Conservation (phyloP, 2,797 vertebrate genomes). For the Lerista edwardsae region DNA sequence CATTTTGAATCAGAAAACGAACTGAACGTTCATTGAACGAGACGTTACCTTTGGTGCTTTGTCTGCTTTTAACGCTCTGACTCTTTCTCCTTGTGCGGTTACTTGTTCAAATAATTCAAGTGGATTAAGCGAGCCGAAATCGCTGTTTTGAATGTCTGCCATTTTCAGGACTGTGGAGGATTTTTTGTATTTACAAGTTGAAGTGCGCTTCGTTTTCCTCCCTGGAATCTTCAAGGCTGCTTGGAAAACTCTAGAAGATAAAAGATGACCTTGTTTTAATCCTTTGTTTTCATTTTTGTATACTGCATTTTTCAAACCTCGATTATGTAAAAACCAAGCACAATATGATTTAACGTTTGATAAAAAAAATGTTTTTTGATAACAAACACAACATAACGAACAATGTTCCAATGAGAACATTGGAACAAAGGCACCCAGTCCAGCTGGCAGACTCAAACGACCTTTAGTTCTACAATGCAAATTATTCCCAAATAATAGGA, state of each 20-base stretch:
- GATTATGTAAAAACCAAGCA: background rate
- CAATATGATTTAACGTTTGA: background rate
- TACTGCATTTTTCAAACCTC: background rate
- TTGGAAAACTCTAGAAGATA: conserved; percentile 41
- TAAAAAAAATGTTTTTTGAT: background rate
- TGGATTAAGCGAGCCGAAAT: conserved; percentile 67
- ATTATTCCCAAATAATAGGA: conserved; percentile 5
- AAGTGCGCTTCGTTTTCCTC: conserved; percentile 22
- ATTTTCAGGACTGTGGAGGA: conserved; percentile 68
- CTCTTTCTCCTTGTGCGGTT: conserved; percentile 83
- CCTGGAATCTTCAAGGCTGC: conserved; percentile 30
- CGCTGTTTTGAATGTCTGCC: conserved; percentile 76
- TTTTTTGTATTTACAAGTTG: conserved; percentile 7
- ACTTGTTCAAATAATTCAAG: conserved; percentile 86
- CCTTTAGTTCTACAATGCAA: background rate
- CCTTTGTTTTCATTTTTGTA: fast-evolving
- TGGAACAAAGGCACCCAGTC: background rate
- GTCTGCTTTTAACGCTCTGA: conserved; percentile 85
- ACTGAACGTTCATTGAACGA: background rate
- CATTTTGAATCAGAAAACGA: background rate
- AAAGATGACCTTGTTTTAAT: background rate
- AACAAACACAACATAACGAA: no score
- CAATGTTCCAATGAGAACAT: no score
- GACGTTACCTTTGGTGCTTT: conserved; percentile 87
- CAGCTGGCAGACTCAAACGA: background rate